Conservation (phyloP, 2,888 invertebrate species). For the Helicoverpa assulta region DNA sequence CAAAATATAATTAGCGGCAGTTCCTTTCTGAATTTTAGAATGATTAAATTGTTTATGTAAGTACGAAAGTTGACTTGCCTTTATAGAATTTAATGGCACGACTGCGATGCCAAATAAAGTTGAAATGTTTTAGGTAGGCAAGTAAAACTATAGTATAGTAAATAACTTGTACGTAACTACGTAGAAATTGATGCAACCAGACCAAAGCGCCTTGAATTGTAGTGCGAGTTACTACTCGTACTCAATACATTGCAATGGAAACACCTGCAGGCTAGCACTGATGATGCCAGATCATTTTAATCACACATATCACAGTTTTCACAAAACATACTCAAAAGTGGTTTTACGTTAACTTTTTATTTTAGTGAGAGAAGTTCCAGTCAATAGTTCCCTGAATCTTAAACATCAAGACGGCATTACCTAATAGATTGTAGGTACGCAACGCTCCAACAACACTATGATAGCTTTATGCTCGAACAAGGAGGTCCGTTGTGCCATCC, state of each 20-base stretch:
- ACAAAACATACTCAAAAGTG: too few relatives aligned
- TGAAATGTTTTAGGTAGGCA: neutral
- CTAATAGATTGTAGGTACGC: neutral
- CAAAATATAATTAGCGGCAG: slow-evolving; percentile 15
- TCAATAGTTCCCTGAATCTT: too few relatives aligned
- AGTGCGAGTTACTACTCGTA: neutral
- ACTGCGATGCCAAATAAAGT: neutral
- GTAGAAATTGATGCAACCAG: too few relatives aligned
- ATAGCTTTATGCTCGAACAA: neutral
- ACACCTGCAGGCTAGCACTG: neutral
- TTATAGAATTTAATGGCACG: neutral
- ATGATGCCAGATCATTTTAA: neutral
- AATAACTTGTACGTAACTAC: too few relatives aligned
- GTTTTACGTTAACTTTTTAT: too few relatives aligned
- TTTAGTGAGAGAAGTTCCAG: too few relatives aligned
- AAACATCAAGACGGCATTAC: too few relatives aligned
- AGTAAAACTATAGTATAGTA: too few relatives aligned
- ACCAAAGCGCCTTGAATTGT: neutral
- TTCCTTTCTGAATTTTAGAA: slow-evolving; percentile 11
- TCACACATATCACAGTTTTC: too few relatives aligned
- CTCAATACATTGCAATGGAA: neutral
- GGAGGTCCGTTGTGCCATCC: neutral
- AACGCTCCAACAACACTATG: neutral
- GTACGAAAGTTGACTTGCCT: slow-evolving; percentile 8
- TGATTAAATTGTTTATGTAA: slow-evolving; percentile 11